Conservation (phyloP, 2,797 vertebrate species). For the Pangasius krempfi region DNA sequence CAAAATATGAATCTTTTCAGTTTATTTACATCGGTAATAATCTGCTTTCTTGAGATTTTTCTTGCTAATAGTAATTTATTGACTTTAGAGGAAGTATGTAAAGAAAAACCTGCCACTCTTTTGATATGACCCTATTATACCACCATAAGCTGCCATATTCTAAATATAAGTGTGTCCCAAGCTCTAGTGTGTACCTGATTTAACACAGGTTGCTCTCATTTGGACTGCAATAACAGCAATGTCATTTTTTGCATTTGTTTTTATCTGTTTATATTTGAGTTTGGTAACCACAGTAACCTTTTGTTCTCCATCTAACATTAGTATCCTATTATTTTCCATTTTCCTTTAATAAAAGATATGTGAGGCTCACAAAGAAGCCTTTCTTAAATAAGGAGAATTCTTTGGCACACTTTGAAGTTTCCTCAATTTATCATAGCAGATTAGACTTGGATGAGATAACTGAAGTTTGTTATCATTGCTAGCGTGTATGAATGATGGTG, state of each 20-base stretch:
- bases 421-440: constrained; percentile 55
- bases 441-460: constrained; percentile 51
- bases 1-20: background rate
- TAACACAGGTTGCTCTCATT: background rate
- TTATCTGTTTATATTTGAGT: constrained; percentile 25
- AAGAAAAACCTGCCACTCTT: background rate
- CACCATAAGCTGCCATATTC: background rate
- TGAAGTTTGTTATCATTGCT: constrained; percentile 57
- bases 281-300: constrained; percentile 37
- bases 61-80: background rate
- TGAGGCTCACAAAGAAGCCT: constrained; percentile 27
- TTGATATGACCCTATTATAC: background rate
- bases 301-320: constrained; percentile 36
- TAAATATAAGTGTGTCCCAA: background rate
- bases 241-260: background rate
- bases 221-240: background rate
- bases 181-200: no score
- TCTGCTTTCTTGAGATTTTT: background rate
- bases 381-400: constrained; percentile 51
- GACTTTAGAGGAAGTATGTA: background rate
- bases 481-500: constrained; percentile 50
- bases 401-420: constrained; percentile 54
- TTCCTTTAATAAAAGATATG: constrained; percentile 37
- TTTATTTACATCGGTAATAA: background rate
- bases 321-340: constrained; percentile 44